These are phyloP conservation scores for Cremastinae sp. DNA, from an alignment of 2,888 invertebrate species.

Conservation along the genomic window DNA sequence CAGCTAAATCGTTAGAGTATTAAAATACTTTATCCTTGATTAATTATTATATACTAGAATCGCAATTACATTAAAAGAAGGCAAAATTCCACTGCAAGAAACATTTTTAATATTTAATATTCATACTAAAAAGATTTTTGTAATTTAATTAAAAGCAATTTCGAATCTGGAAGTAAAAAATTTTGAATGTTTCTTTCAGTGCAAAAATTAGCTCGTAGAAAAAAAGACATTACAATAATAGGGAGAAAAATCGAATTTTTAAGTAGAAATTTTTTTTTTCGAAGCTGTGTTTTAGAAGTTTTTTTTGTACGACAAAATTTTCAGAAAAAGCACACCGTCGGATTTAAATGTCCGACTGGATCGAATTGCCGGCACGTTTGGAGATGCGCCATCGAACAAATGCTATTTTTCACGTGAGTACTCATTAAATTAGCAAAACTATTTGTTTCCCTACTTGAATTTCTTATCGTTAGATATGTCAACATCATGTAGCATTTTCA, in stretches of 20 bases:
- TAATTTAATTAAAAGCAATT: not conserved
- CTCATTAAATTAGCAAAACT: not conserved
- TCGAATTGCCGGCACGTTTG: constrained; percentile 97
- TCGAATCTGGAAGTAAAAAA: not conserved
- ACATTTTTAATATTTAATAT: not conserved
- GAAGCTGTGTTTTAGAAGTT: constrained; percentile 47
- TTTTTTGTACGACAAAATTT: constrained; percentile 75
- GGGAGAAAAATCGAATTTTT: constrained; percentile 20
- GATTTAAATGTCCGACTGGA: constrained; percentile 96
- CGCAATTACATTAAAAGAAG: constrained; percentile 18
- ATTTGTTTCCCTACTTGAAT: no score
- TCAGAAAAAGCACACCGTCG: constrained; percentile 95
- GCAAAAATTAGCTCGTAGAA: constrained; percentile 44
- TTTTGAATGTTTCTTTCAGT: constrained; percentile 19
- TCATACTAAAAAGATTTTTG: no score
- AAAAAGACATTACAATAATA: not conserved
- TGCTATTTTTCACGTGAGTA: constrained; percentile 98
- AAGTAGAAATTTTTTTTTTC: constrained; percentile 30
- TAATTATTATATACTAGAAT: constrained; percentile 26
- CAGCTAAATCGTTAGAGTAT: constrained; percentile 44
- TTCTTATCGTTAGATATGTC: no score
- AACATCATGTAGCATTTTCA: no score
- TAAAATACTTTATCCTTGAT: constrained; percentile 16
- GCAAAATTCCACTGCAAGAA: constrained; percentile 25
- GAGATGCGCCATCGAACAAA: constrained; percentile 98